Evolutionary conservation across 1,140 invertebrate genomes (phyloP).

Genomic region (Stenopsyche tienmushanensis): DNA sequence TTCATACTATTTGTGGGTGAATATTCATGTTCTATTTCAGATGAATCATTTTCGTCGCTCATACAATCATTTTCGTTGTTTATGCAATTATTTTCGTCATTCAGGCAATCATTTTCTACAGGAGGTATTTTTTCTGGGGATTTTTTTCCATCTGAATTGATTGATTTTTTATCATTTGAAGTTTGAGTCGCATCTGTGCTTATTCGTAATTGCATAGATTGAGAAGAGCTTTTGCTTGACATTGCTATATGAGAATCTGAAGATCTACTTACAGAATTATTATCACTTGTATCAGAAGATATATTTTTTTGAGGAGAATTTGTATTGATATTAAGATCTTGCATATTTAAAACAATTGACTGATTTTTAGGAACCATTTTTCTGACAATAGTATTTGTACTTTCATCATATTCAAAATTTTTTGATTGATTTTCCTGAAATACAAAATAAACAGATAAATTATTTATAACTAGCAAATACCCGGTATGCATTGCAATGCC

Average conservation of each 20-base stretch:
- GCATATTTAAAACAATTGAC: slow-evolving; percentile 16
- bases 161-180: not conserved
- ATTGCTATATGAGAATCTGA: not conserved
- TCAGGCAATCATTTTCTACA: not conserved
- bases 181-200: slow-evolving; percentile 28
- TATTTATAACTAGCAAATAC: no score
- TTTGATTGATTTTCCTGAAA: slow-evolving; percentile 33
- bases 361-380: slow-evolving; percentile 22
- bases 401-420: slow-evolving; percentile 33
- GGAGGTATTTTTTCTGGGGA: not conserved
- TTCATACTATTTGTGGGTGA: no score
- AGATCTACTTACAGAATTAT: not conserved
- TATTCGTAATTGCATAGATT: slow-evolving; percentile 25
- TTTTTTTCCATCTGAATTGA: not conserved
- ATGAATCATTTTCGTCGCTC: not conserved
- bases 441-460: slow-evolving; percentile 8
- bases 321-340: slow-evolving; percentile 24
- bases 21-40: not conserved
- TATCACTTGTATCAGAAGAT: slow-evolving; percentile 10
- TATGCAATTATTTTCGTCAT: not conserved
- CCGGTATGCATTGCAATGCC: no score
- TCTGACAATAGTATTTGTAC: slow-evolving; percentile 20
- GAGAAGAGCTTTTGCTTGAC: not conserved
- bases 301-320: not conserved
- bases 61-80: not conserved